Conservation (phyloP, 2,888 invertebrate genomes). For the Halictus quadricinctus region DNA sequence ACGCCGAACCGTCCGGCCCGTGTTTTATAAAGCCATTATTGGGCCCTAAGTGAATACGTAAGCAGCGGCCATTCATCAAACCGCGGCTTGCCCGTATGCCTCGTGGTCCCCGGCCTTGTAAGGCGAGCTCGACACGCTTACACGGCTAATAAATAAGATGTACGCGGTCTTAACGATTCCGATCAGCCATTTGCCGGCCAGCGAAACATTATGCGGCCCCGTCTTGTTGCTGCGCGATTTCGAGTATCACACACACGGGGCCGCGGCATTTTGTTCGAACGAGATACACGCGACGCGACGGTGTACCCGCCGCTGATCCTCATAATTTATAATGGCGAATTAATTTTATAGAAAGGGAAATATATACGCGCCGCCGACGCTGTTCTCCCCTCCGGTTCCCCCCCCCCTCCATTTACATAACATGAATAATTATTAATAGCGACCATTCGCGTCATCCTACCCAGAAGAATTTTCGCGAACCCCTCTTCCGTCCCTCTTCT, state of each 20-base stretch:
- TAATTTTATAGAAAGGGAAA: slow-evolving; percentile 48
- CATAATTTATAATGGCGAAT: slow-evolving; percentile 52
- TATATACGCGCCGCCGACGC: neutral
- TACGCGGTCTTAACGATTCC: slow-evolving; percentile 67
- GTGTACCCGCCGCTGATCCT: slow-evolving; percentile 23
- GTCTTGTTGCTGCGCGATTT: slow-evolving; percentile 56
- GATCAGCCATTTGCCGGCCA: slow-evolving; percentile 55
- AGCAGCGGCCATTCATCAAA: slow-evolving; percentile 78
- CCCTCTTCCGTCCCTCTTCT: neutral
- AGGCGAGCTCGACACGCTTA: slow-evolving; percentile 60
- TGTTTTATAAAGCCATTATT: slow-evolving; percentile 79
- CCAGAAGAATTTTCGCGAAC: neutral
- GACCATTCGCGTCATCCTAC: neutral
- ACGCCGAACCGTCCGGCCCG: slow-evolving; percentile 61
- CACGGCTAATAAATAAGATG: slow-evolving; percentile 71
- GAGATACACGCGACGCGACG: slow-evolving; percentile 26
- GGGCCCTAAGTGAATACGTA: slow-evolving; percentile 75
- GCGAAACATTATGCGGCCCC: slow-evolving; percentile 63
- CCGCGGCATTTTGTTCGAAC: slow-evolving; percentile 54
- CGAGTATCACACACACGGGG: slow-evolving; percentile 42
- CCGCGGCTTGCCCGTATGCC: slow-evolving; percentile 44
- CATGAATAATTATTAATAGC: slow-evolving; percentile 48
- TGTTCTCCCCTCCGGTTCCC: neutral
- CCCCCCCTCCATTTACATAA: slow-evolving; percentile 37
- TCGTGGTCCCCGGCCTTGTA: slow-evolving; percentile 60